Percentiles rank a stretch among this genome's conserved stretches.
These are phyloP conservation scores for Neoaliturus tenellus DNA, from an alignment of 2,888 invertebrate genomes.

Conservation along the genomic window DNA sequence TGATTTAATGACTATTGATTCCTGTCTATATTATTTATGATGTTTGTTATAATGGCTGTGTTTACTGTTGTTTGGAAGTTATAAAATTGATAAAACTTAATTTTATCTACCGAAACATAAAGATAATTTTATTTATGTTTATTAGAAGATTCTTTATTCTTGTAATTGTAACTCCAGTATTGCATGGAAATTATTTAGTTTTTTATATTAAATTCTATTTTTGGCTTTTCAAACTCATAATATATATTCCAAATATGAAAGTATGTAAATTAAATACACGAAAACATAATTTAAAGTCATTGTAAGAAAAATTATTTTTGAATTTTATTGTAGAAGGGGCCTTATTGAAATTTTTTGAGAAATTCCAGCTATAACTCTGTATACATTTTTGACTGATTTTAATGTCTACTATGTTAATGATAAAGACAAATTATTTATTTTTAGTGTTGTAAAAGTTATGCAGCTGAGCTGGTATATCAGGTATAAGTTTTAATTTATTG, in stretches of 20 bases:
- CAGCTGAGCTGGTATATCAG: neutral
- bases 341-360: neutral
- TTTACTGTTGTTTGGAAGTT: neutral
- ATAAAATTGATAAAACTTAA: neutral
- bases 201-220: too few relatives aligned
- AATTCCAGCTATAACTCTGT: neutral
- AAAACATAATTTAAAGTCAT: too few relatives aligned
- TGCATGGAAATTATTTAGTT: too few relatives aligned
- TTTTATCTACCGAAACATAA: neutral
- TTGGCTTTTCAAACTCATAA: too few relatives aligned
- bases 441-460: neutral
- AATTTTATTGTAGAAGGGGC: neutral
- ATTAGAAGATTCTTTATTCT: neutral
- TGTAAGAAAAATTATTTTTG: too few relatives aligned
- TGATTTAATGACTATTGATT: neutral
- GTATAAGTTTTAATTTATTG: neutral
- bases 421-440: slow-evolving; percentile 6
- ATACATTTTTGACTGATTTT: slow-evolving; percentile 6
- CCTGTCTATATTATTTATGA: neutral
- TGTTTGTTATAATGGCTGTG: neutral
- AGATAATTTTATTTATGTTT: neutral
- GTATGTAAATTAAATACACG: too few relatives aligned
- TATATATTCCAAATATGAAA: too few relatives aligned
- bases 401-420: neutral
- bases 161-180: too few relatives aligned